A percentile compares a stretch with the other conserved stretches of the same genome.
These are phyloP conservation scores for Laspeyria flexula DNA, from an alignment of 2,888 invertebrate genomes.

Conservation along the genomic window DNA sequence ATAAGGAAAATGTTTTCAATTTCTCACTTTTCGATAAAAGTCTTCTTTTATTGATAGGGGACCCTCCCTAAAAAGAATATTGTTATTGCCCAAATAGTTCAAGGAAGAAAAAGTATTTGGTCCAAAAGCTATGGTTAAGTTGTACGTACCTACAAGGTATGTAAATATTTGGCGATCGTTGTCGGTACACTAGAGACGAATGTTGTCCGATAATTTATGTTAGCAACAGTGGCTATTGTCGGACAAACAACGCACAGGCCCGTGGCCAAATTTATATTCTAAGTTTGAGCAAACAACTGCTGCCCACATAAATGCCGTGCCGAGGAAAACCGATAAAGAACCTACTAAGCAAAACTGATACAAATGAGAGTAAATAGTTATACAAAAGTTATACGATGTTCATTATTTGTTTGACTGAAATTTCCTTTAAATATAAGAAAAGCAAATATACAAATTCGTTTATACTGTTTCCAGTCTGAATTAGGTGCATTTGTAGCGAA, in stretches of 20 bases:
- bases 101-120: conserved; percentile 38
- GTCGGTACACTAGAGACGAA: conserved; percentile 68
- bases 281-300: conserved; percentile 66
- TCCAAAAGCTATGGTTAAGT: conserved; percentile 40
- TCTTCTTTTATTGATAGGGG: conserved; percentile 22
- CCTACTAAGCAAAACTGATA: conserved; percentile 64
- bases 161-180: conserved; percentile 69
- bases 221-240: conserved; percentile 70
- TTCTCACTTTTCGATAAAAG: conserved; percentile 32
- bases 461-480: conserved; percentile 35
- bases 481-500: conserved; percentile 54
- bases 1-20: conserved; percentile 29
- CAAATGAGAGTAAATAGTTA: conserved; percentile 63
- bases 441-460: conserved; percentile 31
- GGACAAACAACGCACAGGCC: conserved; percentile 68
- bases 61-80: conserved; percentile 23
- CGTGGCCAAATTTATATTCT: conserved; percentile 74
- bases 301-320: conserved; percentile 58
- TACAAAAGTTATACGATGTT: conserved; percentile 42
- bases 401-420: conserved; percentile 47
- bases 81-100: conserved; percentile 33
- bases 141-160: conserved; percentile 47
- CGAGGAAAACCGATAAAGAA: conserved; percentile 61
- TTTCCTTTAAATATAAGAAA: conserved; percentile 25
- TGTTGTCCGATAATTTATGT: conserved; percentile 76